A percentile compares a stretch with the other conserved stretches of the same genome.
Conservation (phyloP, 2,113 vertebrate genomes). For the Chunga burmeisteri region DNA sequence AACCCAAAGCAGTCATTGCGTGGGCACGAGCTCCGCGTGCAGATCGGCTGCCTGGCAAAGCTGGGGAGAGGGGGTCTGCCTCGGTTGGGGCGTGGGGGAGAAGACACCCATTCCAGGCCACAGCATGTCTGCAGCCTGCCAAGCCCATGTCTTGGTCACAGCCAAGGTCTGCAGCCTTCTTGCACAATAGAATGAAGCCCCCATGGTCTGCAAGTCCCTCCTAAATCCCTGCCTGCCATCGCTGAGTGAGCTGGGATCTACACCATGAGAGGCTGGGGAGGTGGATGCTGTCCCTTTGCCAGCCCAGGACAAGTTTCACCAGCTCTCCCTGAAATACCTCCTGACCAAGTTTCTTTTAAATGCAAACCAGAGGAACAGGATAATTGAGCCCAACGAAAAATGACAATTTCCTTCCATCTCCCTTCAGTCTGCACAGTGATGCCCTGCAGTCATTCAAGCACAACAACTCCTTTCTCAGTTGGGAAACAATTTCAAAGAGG, state of each 20-base stretch:
- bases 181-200: not conserved
- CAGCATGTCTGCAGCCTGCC: not conserved
- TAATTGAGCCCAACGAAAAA: not conserved
- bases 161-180: not conserved
- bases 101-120: not conserved
- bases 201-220: not conserved
- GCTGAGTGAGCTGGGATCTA: not conserved
- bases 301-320: not conserved
- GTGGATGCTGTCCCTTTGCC: not conserved
- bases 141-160: not conserved
- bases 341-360: not conserved
- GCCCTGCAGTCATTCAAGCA: not conserved
- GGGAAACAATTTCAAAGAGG: not conserved
- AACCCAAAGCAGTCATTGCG: conserved; percentile 13
- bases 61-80: not conserved
- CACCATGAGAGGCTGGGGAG: not conserved
- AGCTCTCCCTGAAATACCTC: not conserved
- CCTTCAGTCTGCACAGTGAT: not conserved
- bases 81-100: not conserved
- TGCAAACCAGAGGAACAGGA: not conserved
- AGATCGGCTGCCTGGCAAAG: not conserved
- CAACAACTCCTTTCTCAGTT: not conserved
- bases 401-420: not conserved
- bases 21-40: not conserved
- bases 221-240: not conserved